A percentile compares a stretch with the other conserved stretches of the same genome.
phyloP scores from a whole-genome alignment of 2,888 invertebrate species.

The Nemotelus pantherinus region DNA sequence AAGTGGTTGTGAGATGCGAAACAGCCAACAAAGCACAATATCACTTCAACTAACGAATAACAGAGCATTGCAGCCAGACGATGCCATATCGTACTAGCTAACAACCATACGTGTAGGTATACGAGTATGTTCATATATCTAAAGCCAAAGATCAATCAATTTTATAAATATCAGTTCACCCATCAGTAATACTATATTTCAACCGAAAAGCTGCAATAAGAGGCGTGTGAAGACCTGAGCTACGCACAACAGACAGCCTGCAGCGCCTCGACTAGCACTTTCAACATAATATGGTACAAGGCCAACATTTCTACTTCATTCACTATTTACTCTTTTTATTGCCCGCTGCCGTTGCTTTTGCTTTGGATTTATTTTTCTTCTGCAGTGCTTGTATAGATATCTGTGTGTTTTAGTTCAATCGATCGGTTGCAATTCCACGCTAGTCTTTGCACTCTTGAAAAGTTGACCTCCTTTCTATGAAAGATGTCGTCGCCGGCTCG shows the following conservation, averaged over 20 bases:
- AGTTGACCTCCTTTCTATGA: conserved; percentile 25
- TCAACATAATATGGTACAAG: conserved; percentile 46
- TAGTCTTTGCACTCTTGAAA: conserved; percentile 11
- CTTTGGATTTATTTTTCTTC: not conserved
- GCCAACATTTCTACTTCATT: conserved; percentile 19
- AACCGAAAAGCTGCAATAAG: too few relatives aligned
- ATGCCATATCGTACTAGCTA: too few relatives aligned
- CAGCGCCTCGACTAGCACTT: conserved; percentile 40
- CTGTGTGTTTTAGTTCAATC: not conserved
- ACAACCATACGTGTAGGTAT: too few relatives aligned
- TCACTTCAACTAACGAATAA: too few relatives aligned
- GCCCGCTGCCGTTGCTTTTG: conserved; percentile 1
- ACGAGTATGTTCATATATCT: not conserved
- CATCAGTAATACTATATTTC: too few relatives aligned
- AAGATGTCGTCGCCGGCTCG: conserved; percentile 19
- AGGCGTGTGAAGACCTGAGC: too few relatives aligned
- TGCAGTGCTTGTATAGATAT: not conserved
- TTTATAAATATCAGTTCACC: too few relatives aligned
- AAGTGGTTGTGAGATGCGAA: too few relatives aligned
- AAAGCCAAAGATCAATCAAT: not conserved
- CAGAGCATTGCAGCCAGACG: too few relatives aligned
- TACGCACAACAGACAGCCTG: not conserved
- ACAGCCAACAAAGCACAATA: too few relatives aligned
- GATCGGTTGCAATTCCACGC: conserved; percentile 22
- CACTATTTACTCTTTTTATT: not conserved